phyloP scores from a whole-genome alignment of 2,113 vertebrate genomes.

The Phoenicopterus ruber region DNA sequence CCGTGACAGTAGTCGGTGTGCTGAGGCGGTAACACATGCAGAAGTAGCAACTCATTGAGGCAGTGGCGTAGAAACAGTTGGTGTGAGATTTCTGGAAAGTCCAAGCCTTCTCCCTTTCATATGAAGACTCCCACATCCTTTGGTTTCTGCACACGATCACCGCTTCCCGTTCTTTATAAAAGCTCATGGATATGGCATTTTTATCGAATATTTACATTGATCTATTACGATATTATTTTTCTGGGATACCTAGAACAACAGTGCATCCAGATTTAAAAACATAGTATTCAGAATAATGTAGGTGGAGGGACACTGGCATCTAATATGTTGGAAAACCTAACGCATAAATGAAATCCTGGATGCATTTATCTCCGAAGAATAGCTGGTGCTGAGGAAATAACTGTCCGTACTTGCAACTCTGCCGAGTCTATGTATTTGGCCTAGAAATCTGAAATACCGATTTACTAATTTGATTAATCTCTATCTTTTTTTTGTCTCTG shows the following conservation, averaged over 20 bases:
- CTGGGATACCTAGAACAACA: background rate
- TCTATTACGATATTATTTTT: background rate
- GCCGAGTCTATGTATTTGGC: background rate
- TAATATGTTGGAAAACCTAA: background rate
- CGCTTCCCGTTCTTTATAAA: background rate
- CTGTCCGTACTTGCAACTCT: background rate
- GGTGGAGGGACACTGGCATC: background rate
- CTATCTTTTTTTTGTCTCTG: slow-evolving; percentile 80
- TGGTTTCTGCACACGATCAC: background rate
- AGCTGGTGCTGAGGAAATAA: background rate
- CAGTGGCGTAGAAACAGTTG: background rate
- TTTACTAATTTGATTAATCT: slow-evolving; percentile 69
- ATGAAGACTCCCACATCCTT: background rate
- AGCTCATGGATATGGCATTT: background rate
- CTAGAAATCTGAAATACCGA: background rate
- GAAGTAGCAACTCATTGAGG: background rate
- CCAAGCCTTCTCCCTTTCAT: background rate
- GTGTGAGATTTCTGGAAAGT: background rate
- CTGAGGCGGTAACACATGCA: background rate
- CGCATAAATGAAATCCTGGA: background rate
- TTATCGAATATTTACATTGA: background rate
- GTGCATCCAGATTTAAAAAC: background rate
- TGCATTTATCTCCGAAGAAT: background rate
- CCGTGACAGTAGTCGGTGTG: background rate
- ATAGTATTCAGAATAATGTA: background rate